Base-by-base conservation (phyloP, 1,140 invertebrate species). In the Drosophila sturtevanti region DNA sequence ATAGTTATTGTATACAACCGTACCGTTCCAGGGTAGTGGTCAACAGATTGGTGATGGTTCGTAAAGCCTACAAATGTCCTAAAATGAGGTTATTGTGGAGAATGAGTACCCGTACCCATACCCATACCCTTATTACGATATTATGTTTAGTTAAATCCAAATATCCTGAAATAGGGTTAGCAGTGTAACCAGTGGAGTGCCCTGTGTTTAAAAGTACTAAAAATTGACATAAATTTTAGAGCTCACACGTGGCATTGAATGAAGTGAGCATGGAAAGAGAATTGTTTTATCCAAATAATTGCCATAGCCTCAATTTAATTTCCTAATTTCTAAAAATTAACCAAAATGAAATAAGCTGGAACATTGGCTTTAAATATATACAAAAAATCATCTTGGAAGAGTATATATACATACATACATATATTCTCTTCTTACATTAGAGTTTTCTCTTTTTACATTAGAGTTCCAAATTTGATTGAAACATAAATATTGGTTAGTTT, bases 151-250 rank as follows among this genome's bases (percentile, higher is more conserved):
- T 86, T 87, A 87, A 80, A 73, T 74, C 58, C 61, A 70, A 67
- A 56, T 68, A 75, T 64, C 38, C 27, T 63, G 67, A 63, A 82
- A 82, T 68, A 77, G 64, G 82, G 81, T 85, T 75, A 86, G 70
- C 87, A 87, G 81, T 86, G 81, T 77, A 85, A 61, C 70, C 77
- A 76, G 79, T 77, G 74, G 68, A 80, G 68, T 77, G 70, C 70
- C 71, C 62, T 68, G 66, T 62, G 27, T 31, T 31, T 72, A 10
- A 51, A 62, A 66, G 78, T 72, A 71, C 68, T 85, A 79, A 81
- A 87, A 87, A 78, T 81, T 87, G 81, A 76, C 81, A 86, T 79
- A 62, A 65, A 68, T 79, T 86, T 86, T 78, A 86, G 78, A 87
- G 71, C 74, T 72, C 68, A 86, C 82, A 86, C 81, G 81, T 86